Percentiles rank a stretch among this genome's conserved stretches.
These are phyloP conservation scores for Proctacanthus coquilletti DNA, from an alignment of 1,140 invertebrate genomes.

Conservation along the genomic window DNA sequence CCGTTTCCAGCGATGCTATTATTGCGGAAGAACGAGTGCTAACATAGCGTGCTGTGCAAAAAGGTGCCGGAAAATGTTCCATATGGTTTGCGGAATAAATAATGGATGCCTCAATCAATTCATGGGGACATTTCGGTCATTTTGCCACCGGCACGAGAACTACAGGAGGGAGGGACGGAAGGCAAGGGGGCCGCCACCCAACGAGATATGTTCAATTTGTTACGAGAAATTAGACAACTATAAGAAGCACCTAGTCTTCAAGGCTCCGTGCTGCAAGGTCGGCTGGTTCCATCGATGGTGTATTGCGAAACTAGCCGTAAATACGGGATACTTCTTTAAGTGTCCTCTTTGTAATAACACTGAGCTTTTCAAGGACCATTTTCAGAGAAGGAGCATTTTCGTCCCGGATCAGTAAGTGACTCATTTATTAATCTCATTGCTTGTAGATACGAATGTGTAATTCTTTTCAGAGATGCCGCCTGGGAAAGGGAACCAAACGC, in stretches of 20 bases:
- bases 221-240: conserved; percentile 3
- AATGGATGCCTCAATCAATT: conserved; percentile 38
- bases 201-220: conserved; percentile 9
- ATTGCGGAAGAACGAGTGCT: conserved; percentile 38
- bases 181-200: neutral
- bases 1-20: conserved; percentile 40
- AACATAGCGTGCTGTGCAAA: conserved; percentile 39
- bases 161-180: neutral
- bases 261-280: conserved; percentile 34
- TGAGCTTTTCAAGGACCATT: conserved; percentile 36
- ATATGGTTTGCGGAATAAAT: conserved; percentile 43
- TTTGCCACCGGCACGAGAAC: conserved; percentile 18
- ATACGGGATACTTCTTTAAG: conserved; percentile 46
- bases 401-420: conserved; percentile 36
- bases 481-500: conserved; percentile 51
- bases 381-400: conserved; percentile 42
- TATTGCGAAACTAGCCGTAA: conserved; percentile 33
- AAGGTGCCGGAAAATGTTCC: conserved; percentile 41
- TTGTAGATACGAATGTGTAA: neutral
- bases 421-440: conserved; percentile 2
- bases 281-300: conserved; percentile 36
- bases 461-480: conserved; percentile 38
- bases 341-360: conserved; percentile 54
- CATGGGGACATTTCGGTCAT: conserved; percentile 38
- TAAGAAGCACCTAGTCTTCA: conserved; percentile 15